Base-by-base conservation (phyloP, 2,797 vertebrate species). In the Strix occidentalis region DNA sequence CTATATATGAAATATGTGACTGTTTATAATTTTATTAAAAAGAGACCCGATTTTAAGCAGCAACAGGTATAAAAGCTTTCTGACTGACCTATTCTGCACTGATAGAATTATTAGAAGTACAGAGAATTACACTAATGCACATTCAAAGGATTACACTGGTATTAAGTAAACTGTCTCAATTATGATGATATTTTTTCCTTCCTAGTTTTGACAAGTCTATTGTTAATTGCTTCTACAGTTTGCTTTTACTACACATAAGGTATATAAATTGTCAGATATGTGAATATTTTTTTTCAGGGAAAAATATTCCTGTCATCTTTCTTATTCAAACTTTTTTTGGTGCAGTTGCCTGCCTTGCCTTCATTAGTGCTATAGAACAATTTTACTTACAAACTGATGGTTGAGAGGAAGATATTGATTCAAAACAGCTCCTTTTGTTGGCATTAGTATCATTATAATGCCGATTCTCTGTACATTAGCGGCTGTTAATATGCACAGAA, bases 1-100 rank as follows among this genome's bases (percentile, higher is more conserved):
- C 95, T 99, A 3, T 99, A 99, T 85, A 99, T 99, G 99, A 99
- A 99, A 97, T 99, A 99, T 77, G 98, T 99, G 95, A 97, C 99
- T 64, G 99, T 99, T 35, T 99, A 99, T 98, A 98, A 99, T 91
- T 98, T 99, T 72, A 98, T 99, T 97, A 99, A 99, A 98, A 99
- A 99, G 96, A 99, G 99, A 95, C 97, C 98, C 13, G 99, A 99
- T 95, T 99, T 99, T 98, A 99, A 98, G 96, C 98, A 99, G 76
- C 99, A 99, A 71, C 98, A 98, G 99, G 99, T 99, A 98, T 46
- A 89, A 86, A 97, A 92, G 31, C 33, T 95, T 96, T 96, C 60
- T 84, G 16, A 43, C 26, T 90, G 33, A 70, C 39, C 25, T 90
- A 50, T 95, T 97, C 54, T 92, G 61, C 94, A n/a, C 13, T 95